Evolutionary conservation across 2,113 vertebrate genomes (phyloP), one percentile per base, ranked within the genome.

Genomic region (Eptatretus burgeri): DNA sequence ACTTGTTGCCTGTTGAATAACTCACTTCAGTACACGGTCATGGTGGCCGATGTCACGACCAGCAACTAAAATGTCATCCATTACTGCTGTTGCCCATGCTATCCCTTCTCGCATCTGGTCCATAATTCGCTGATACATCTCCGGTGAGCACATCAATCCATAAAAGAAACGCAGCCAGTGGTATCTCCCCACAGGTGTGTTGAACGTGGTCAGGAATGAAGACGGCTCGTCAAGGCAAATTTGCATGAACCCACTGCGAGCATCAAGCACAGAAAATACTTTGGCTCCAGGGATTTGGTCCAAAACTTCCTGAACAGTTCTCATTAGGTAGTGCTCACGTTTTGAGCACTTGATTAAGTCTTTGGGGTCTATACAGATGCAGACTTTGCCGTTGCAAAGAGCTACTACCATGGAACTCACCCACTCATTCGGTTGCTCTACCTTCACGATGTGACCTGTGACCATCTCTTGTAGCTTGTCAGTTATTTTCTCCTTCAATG

Each of bases 11-110:
- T 12, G n/a, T 20, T 60, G 16, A 9, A 60, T 20, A n/a, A 60
- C 56, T 20, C 56, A 13, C 19, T 60, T 60, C 56, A 60, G n/a
- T 20, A 60, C 56, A 19, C n/a, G n/a, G 56, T n/a, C 19, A 12
- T 60, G 56, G n/a, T 20, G n/a, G n/a, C 10, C 13, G 19, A 17
- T 60, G 56, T 60, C 19, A 60, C 56, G 56, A 17, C 19, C 56
- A 60, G 56, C 56, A 17, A 60, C 19, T 60, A 60, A 19, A 19
- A 60, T 60, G 56, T 60, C 56, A 60, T 60, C 56, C 56, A 60
- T 60, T 17, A 60, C 19, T 10, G 56, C 56, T 60, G n/a, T 60
- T n/a, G 56, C 56, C 19, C 56, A n/a, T 60, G 9, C n/a, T 19
- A 60, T 17, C n/a, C 19, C 12, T 60, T 60, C 56, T 60, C 9